A percentile compares a stretch with the other conserved stretches of the same genome.
Conservation (phyloP, 2,113 vertebrate species). For the Empidonax alnorum region DNA sequence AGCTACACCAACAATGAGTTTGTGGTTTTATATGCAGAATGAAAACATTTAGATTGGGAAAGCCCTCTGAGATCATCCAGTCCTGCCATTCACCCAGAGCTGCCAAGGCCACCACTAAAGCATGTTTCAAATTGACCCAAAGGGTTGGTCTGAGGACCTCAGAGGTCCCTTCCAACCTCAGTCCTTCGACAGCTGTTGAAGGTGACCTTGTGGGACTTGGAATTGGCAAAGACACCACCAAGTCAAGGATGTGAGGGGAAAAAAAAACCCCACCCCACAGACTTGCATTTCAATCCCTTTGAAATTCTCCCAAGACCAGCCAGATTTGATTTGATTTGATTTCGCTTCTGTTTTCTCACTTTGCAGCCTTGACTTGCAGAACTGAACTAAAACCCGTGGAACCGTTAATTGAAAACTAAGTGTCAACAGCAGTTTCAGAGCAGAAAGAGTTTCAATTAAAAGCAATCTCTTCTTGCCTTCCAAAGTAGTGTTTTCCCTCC, state of each 20-base stretch:
- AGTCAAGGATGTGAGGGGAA: neutral
- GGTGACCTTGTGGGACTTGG: neutral
- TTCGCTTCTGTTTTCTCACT: neutral
- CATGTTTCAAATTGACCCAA: neutral
- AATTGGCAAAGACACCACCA: neutral
- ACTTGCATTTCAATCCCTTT: neutral
- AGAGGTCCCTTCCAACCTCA: neutral
- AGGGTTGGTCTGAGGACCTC: neutral
- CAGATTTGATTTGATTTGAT: neutral
- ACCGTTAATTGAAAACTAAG: constrained; percentile 41
- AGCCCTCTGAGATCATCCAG: neutral
- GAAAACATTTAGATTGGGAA: neutral
- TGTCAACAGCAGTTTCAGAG: constrained; percentile 14
- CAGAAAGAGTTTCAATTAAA: constrained; percentile 41
- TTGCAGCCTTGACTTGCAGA: neutral
- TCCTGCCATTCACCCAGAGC: neutral
- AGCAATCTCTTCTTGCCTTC: constrained; percentile 35
- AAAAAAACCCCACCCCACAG: neutral
- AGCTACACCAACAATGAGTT: neutral
- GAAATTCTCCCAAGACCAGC: neutral
- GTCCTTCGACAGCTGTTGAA: neutral
- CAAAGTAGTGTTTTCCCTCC: constrained; percentile 40
- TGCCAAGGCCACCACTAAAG: neutral
- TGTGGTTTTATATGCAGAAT: neutral
- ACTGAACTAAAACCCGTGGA: constrained; percentile 25